Conservation (phyloP, 2,113 vertebrate genomes). For the Charadrius vociferus region DNA sequence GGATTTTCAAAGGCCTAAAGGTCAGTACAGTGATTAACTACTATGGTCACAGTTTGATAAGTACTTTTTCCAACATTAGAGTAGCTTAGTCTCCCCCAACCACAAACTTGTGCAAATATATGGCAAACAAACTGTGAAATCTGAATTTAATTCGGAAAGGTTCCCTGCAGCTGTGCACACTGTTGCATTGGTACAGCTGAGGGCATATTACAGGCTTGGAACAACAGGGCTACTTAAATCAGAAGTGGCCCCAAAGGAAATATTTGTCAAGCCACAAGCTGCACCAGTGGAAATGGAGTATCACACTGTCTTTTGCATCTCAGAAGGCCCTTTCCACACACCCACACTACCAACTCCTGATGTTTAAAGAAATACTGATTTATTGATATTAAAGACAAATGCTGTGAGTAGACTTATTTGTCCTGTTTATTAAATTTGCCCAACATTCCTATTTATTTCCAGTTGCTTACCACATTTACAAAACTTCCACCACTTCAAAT, state of each 20-base stretch:
- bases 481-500: neutral
- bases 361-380: neutral
- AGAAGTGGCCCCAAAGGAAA: neutral
- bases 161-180: neutral
- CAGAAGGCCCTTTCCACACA: neutral
- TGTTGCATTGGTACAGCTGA: neutral
- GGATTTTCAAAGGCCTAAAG: conserved; percentile 12
- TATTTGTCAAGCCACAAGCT: neutral
- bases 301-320: neutral
- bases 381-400: neutral
- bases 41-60: neutral
- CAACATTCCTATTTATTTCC: neutral
- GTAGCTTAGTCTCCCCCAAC: neutral
- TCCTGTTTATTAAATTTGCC: neutral
- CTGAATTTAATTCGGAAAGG: neutral
- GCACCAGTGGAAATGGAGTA: neutral
- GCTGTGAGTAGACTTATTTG: neutral
- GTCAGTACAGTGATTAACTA: neutral
- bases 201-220: neutral
- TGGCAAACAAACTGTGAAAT: neutral
- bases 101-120: neutral
- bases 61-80: neutral
- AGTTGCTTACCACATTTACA: neutral
- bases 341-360: fast-evolving
- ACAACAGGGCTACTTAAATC: neutral